Evolutionary conservation across 1,140 invertebrate species (phyloP).

Genomic region (Drosophila truncata): DNA sequence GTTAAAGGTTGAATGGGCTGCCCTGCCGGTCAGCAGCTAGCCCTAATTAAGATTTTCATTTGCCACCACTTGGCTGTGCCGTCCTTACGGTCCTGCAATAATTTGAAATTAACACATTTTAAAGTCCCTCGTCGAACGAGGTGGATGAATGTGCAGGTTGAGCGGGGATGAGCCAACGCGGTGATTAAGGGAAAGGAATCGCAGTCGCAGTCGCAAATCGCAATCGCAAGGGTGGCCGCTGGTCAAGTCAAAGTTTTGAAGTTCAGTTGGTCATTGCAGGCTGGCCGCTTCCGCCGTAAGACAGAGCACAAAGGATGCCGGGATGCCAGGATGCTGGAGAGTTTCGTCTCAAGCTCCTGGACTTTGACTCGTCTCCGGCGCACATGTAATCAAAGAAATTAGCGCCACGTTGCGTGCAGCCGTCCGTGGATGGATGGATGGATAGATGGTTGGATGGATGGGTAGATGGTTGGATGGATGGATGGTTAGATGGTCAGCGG

Average conservation of each 20-base stretch:
- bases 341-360: slow-evolving; percentile 45
- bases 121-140: slow-evolving; percentile 34
- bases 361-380: slow-evolving; percentile 34
- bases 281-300: slow-evolving; percentile 65
- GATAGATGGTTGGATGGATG: slow-evolving; percentile 31
- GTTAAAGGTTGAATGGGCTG: slow-evolving; percentile 43
- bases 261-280: slow-evolving; percentile 81
- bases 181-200: slow-evolving; percentile 69
- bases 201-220: slow-evolving; percentile 18
- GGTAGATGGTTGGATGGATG: slow-evolving; percentile 14
- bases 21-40: slow-evolving; percentile 49
- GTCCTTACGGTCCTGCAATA: slow-evolving; percentile 42
- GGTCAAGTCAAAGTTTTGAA: slow-evolving; percentile 76
- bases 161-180: slow-evolving; percentile 29
- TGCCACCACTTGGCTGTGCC: slow-evolving; percentile 29
- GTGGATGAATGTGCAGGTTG: slow-evolving; percentile 40
- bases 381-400: slow-evolving; percentile 83
- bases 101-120: slow-evolving; percentile 66
- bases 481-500: slow-evolving; percentile 35
- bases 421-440: slow-evolving; percentile 54
- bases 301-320: slow-evolving; percentile 71
- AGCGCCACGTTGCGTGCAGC: slow-evolving; percentile 78
- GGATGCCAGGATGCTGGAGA: slow-evolving; percentile 21
- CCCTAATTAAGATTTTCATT: slow-evolving; percentile 54
- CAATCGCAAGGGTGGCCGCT: slow-evolving; percentile 50